A percentile compares a stretch with the other conserved stretches of the same genome.
phyloP scores from a whole-genome alignment of 2,113 vertebrate genomes.

The Crocuta crocuta region DNA sequence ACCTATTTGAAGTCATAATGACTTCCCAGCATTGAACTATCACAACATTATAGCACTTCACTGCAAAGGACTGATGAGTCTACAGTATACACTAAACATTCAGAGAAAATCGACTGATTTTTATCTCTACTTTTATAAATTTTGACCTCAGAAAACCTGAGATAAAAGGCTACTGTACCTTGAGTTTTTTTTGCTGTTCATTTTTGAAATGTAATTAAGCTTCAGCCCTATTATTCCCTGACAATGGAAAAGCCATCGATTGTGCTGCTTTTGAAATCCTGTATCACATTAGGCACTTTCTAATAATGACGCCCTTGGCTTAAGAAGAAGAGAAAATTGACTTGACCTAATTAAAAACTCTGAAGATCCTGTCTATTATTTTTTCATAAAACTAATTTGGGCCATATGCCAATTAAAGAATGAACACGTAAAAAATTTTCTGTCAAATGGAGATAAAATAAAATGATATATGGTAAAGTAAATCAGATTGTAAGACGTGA shows the following conservation, averaged over 20 bases:
- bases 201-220: slow-evolving; percentile 77
- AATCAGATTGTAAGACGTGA: slow-evolving; percentile 52
- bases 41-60: neutral
- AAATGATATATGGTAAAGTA: slow-evolving; percentile 74
- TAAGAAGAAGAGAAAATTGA: slow-evolving; percentile 78
- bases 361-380: slow-evolving; percentile 70
- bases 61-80: neutral
- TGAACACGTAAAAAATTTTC: slow-evolving; percentile 32
- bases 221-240: slow-evolving; percentile 61
- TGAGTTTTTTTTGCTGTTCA: slow-evolving; percentile 49
- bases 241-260: slow-evolving; percentile 66
- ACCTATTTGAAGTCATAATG: slow-evolving; percentile 29
- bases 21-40: neutral
- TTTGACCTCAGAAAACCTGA: slow-evolving; percentile 49
- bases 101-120: slow-evolving; percentile 46
- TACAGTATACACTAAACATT: neutral
- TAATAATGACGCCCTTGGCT: slow-evolving; percentile 67
- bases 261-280: slow-evolving; percentile 61
- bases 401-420: slow-evolving; percentile 75
- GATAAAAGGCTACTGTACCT: slow-evolving; percentile 59
- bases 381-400: slow-evolving; percentile 72
- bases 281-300: slow-evolving; percentile 60
- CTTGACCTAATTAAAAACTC: slow-evolving; percentile 78
- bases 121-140: slow-evolving; percentile 66
- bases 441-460: slow-evolving; percentile 73